These are phyloP conservation scores for Chaetodon trifasciatus DNA, from an alignment of 2,797 vertebrate genomes.

Conservation along the genomic window DNA sequence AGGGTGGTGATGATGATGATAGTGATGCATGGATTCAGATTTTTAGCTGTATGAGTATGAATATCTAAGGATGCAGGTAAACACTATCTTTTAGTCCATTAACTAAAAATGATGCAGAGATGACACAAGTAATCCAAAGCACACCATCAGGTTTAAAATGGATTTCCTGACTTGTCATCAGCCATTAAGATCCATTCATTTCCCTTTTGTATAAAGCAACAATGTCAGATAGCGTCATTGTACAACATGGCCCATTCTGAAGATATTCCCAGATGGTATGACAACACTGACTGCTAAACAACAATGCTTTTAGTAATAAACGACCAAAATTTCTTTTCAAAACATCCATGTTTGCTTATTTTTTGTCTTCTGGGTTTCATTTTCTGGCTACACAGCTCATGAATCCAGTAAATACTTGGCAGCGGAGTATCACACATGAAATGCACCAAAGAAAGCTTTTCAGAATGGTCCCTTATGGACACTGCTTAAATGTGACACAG, in stretches of 20 bases:
- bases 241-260: background rate
- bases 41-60: conserved; percentile 19
- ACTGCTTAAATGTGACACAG: background rate
- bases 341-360: background rate
- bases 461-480: background rate
- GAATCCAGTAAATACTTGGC: background rate
- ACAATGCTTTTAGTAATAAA: background rate
- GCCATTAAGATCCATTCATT: background rate
- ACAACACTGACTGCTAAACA: background rate
- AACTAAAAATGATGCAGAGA: background rate
- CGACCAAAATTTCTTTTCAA: conserved; percentile 1
- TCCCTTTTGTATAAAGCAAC: conserved; percentile 2
- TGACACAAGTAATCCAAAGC: conserved; percentile 8
- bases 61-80: conserved; percentile 11
- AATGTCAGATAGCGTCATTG: background rate
- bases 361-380: conserved; percentile 7
- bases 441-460: background rate
- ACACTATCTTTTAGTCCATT: background rate
- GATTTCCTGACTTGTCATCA: background rate
- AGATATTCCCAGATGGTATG: conserved; percentile 1
- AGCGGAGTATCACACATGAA: background rate
- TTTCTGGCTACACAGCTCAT: background rate
- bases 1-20: conserved; percentile 37
- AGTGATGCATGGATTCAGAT: conserved; percentile 21
- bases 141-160: background rate